These are phyloP conservation scores for Nothobranchius kuhntae DNA, from an alignment of 2,113 vertebrate genomes.

Conservation along the genomic window DNA sequence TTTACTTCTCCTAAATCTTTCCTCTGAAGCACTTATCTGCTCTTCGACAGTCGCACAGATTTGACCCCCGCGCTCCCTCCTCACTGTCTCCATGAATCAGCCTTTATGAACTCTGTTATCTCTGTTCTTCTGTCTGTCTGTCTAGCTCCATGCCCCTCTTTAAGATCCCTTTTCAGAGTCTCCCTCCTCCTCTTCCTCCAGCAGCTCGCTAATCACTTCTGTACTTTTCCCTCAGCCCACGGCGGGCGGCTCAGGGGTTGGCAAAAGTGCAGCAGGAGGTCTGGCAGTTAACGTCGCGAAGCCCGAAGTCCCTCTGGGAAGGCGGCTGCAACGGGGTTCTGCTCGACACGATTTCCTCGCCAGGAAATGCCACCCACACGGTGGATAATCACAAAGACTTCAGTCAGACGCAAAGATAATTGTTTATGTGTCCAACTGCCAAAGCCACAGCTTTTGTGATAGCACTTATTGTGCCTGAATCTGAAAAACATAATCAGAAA, in stretches of 20 bases:
- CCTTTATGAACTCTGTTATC: conserved; percentile 64
- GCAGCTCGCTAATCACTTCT: conserved; percentile 74
- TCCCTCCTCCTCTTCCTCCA: conserved; percentile 46
- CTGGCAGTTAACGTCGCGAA: conserved; percentile 48
- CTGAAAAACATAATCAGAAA: conserved; percentile 23
- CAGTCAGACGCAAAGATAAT: conserved; percentile 58
- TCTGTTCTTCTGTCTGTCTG: conserved; percentile 52
- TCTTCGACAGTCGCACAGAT: conserved; percentile 65
- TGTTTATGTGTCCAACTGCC: conserved; percentile 43
- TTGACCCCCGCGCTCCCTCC: conserved; percentile 57
- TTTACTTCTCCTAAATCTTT: conserved; percentile 49
- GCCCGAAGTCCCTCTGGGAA: conserved; percentile 58
- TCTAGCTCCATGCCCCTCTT: conserved; percentile 45
- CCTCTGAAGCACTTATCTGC: conserved; percentile 63
- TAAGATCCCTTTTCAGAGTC: conserved; percentile 50
- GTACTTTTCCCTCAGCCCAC: conserved; percentile 72
- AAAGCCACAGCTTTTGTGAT: conserved; percentile 34
- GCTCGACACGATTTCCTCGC: conserved; percentile 59
- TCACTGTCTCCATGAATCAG: conserved; percentile 65
- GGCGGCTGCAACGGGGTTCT: conserved; percentile 54
- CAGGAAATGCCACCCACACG: conserved; percentile 54
- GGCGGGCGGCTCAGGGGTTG: conserved; percentile 63
- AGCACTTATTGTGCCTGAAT: conserved; percentile 19
- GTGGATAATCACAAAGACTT: conserved; percentile 62
- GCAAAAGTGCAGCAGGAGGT: conserved; percentile 59